Evolutionary conservation across 1,140 invertebrate genomes (phyloP).

Genomic region (Euschistus heros): DNA sequence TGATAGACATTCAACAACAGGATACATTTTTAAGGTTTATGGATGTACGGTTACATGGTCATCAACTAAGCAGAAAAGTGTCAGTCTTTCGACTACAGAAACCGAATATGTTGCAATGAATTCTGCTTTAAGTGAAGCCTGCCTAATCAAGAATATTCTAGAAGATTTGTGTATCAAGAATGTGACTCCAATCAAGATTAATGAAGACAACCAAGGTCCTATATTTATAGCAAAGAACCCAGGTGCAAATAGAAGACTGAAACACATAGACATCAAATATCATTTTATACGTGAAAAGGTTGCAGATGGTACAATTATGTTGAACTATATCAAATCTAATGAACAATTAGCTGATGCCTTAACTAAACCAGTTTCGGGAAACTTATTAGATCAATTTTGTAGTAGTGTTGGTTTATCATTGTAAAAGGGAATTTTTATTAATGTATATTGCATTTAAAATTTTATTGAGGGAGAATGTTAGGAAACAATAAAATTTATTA

Average conservation of each 20-base stretch:
- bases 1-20: conserved; percentile 25
- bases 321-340: neutral
- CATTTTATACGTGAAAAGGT: conserved; percentile 4
- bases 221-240: conserved; percentile 3
- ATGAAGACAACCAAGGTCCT: neutral
- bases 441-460: neutral
- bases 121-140: conserved; percentile 19
- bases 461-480: conserved; percentile 4
- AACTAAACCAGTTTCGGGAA: neutral
- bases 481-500: neutral
- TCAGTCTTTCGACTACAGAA: conserved; percentile 29
- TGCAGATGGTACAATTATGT: neutral
- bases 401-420: neutral
- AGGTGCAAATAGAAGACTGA: neutral
- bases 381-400: neutral
- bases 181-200: too few relatives aligned
- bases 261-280: neutral
- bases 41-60: conserved; percentile 28
- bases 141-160: neutral
- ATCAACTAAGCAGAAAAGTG: conserved; percentile 26
- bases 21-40: conserved; percentile 27
- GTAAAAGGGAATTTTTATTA: neutral
- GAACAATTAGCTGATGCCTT: conserved; percentile 2
- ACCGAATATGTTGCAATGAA: conserved; percentile 29
- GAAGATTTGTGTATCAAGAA: neutral